These are phyloP conservation scores for Esox masquinongy DNA, from an alignment of 2,797 vertebrate species.

Conservation along the genomic window DNA sequence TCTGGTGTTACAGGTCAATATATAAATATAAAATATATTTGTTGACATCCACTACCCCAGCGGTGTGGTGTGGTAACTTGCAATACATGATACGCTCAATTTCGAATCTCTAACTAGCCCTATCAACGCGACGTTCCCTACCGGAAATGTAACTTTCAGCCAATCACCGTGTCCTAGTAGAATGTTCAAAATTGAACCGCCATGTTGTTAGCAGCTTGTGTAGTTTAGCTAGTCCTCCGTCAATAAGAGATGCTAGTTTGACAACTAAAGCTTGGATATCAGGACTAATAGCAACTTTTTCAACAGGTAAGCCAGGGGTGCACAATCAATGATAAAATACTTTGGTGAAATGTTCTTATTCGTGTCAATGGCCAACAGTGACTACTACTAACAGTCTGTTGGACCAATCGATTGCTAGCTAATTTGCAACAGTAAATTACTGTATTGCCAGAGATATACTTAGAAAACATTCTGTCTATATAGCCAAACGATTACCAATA, in stretches of 20 bases:
- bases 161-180: conserved; percentile 50
- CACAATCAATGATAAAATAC: background rate
- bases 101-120: conserved; percentile 25
- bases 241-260: background rate
- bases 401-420: background rate
- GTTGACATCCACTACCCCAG: no score
- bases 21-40: no score
- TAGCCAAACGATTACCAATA: background rate
- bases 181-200: conserved; percentile 68
- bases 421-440: background rate
- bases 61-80: background rate
- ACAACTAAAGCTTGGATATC: background rate
- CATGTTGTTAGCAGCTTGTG: conserved; percentile 36
- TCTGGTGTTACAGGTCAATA: no score
- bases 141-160: conserved; percentile 25
- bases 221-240: background rate
- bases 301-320: background rate
- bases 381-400: background rate
- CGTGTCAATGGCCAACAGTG: background rate
- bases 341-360: background rate
- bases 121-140: conserved; percentile 41
- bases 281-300: background rate
- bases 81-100: background rate
- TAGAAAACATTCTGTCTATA: no score
- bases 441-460: no score